These are phyloP conservation scores for Monopterus albus DNA, from an alignment of 2,113 vertebrate species.

Conservation along the genomic window DNA sequence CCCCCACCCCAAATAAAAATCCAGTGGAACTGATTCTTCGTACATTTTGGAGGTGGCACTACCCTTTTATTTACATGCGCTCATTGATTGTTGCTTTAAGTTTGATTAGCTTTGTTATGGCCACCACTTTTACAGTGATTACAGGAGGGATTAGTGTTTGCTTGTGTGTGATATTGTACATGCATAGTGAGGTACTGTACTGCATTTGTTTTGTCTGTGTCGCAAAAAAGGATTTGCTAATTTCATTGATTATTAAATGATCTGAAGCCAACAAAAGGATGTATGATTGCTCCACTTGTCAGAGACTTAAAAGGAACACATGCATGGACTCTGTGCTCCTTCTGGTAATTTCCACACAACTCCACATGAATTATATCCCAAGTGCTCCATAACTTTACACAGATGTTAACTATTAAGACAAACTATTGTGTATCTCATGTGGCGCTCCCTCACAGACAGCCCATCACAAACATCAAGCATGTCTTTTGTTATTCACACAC, in stretches of 20 bases:
- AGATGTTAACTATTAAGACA: conserved; percentile 57
- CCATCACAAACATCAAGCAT: conserved; percentile 43
- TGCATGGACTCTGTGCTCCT: conserved; percentile 13
- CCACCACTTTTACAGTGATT: too few species aligned
- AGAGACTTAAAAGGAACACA: conserved; percentile 2
- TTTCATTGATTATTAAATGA: too few species aligned
- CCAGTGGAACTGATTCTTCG: too few species aligned
- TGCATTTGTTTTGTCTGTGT: too few species aligned
- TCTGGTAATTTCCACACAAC: conserved; percentile 32
- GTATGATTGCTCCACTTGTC: neutral
- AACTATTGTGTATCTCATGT: conserved; percentile 38
- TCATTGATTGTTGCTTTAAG: too few species aligned
- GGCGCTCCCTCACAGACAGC: conserved; percentile 31
- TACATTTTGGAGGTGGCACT: too few species aligned
- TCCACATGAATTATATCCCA: conserved; percentile 43
- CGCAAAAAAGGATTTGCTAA: too few species aligned
- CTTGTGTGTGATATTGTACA: neutral
- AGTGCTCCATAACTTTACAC: conserved; percentile 46
- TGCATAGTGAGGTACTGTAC: neutral
- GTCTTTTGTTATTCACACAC: conserved; percentile 30
- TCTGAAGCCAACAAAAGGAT: too few species aligned
- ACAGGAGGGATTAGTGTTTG: neutral
- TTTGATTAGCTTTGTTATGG: too few species aligned
- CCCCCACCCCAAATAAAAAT: too few species aligned
- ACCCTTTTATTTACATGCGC: too few species aligned